phyloP scores from a whole-genome alignment of 1,140 invertebrate species.

The Papilio machaon region DNA sequence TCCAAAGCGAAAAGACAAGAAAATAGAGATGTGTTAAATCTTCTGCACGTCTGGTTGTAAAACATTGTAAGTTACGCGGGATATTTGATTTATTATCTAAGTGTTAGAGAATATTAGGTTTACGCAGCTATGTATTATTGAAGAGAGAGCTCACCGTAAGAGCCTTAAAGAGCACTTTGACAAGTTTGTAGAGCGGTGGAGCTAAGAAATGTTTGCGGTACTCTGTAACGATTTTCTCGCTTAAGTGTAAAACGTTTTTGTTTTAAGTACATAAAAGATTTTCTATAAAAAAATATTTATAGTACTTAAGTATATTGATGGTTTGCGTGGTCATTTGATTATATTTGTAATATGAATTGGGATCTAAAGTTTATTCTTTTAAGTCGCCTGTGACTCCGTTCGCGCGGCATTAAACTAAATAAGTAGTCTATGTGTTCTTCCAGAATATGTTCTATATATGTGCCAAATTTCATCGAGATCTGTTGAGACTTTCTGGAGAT shows the following conservation, averaged over 20 bases:
- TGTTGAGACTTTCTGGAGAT: too few species aligned
- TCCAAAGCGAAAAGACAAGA: too few species aligned
- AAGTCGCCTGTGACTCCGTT: too few species aligned
- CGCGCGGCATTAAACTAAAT: too few species aligned
- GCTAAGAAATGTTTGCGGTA: conserved; percentile 21
- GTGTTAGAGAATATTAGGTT: not conserved
- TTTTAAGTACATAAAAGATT: conserved; percentile 19
- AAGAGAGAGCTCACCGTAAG: conserved; percentile 3
- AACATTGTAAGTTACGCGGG: too few species aligned
- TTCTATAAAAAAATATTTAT: not conserved
- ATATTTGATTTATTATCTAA: not conserved
- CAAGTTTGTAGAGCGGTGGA: conserved; percentile 23
- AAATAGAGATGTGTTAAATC: too few species aligned
- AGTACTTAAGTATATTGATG: not conserved
- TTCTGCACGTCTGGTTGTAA: too few species aligned
- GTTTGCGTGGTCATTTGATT: not conserved
- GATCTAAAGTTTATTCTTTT: not conserved
- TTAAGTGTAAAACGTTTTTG: conserved; percentile 9
- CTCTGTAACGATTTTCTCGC: conserved; percentile 1
- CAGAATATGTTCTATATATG: too few species aligned
- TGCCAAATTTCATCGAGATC: too few species aligned
- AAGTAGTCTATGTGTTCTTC: too few species aligned
- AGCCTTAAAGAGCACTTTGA: conserved; percentile 17
- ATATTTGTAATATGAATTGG: not conserved
- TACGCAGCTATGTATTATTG: not conserved